Conservation (phyloP, 2,113 vertebrate species). For the Scophthalmus maximus region DNA sequence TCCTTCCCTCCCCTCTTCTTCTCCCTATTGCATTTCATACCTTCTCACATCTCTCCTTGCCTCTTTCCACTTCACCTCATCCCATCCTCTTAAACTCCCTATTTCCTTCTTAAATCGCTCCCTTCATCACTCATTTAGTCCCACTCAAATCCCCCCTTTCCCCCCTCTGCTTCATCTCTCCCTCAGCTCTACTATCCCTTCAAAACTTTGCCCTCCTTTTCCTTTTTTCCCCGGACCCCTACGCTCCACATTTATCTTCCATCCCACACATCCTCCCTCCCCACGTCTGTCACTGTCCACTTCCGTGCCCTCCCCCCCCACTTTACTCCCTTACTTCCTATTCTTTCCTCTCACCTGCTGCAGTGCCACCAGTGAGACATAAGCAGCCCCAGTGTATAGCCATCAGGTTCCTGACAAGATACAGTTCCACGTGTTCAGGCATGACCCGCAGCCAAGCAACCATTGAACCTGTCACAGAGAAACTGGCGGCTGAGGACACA, state of each 20-base stretch:
- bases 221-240: not conserved
- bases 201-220: conserved; percentile 41
- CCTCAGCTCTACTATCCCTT: conserved; percentile 19
- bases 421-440: conserved; percentile 64
- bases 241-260: conserved; percentile 20
- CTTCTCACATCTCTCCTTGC: conserved; percentile 31
- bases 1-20: not conserved
- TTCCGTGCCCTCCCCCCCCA: conserved; percentile 17
- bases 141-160: conserved; percentile 22
- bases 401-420: conserved; percentile 75
- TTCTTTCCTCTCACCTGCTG: conserved; percentile 50
- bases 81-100: conserved; percentile 31
- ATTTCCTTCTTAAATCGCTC: conserved; percentile 49
- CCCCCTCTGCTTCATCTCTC: conserved; percentile 18
- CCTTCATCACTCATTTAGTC: conserved; percentile 48
- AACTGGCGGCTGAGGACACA: conserved; percentile 63
- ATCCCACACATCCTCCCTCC: conserved; percentile 1
- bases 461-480: conserved; percentile 74
- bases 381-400: conserved; percentile 69
- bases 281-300: not conserved
- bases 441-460: conserved; percentile 70
- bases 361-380: conserved; percentile 59
- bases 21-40: conserved; percentile 16
- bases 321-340: not conserved
- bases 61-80: conserved; percentile 39